These are phyloP conservation scores for Folsomia manolachei DNA, from an alignment of 2,888 invertebrate genomes.

Conservation along the genomic window DNA sequence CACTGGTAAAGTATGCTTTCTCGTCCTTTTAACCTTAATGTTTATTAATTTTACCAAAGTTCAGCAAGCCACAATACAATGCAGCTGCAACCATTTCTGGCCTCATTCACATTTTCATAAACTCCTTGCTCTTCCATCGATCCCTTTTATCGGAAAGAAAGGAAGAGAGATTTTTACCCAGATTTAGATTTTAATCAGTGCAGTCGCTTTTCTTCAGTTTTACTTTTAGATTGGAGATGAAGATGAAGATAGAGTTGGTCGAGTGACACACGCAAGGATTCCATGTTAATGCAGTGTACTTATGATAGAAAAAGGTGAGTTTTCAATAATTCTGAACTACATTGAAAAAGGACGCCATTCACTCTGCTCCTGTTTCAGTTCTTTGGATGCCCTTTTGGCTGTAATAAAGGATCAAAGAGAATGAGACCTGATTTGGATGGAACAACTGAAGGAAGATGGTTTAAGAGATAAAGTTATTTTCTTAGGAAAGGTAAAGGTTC, in stretches of 20 bases:
- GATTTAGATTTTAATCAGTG: conserved; percentile 18
- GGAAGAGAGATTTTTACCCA: neutral
- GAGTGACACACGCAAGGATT: conserved; percentile 12
- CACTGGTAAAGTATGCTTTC: neutral
- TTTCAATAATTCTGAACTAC: no score
- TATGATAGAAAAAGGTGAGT: neutral
- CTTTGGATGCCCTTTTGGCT: neutral
- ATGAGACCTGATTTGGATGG: neutral
- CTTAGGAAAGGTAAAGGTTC: neutral
- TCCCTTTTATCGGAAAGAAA: neutral
- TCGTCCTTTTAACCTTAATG: neutral
- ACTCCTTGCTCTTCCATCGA: no score
- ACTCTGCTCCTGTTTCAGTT: neutral
- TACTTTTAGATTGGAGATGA: conserved; percentile 13
- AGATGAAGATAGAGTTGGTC: neutral
- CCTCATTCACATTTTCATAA: neutral
- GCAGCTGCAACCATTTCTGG: neutral
- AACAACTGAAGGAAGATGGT: neutral
- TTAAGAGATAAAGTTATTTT: neutral
- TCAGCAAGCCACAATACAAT: neutral
- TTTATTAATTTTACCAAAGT: no score
- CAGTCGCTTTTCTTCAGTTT: neutral
- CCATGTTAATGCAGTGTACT: neutral
- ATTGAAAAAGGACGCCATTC: no score
- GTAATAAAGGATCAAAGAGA: neutral